Evolutionary conservation across 1,140 invertebrate species (phyloP).

Genomic region (Drosophila leontia): DNA sequence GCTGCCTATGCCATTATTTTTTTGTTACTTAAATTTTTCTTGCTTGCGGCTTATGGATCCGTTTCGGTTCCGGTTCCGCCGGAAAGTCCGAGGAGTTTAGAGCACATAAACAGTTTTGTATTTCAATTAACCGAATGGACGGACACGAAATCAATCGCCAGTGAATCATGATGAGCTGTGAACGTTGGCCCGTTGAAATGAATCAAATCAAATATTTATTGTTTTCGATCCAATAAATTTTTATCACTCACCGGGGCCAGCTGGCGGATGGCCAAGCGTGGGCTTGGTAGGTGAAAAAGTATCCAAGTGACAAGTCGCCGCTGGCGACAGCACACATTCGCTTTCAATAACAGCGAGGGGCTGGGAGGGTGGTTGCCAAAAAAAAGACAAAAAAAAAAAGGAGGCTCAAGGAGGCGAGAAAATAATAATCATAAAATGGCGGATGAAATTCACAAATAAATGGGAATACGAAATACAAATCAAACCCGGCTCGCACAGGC

Average conservation of each 20-base stretch:
- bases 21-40: conserved; percentile 20
- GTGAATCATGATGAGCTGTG: conserved; percentile 60
- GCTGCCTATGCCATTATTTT: not conserved
- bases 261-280: conserved; percentile 30
- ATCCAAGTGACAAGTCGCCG: conserved; percentile 32
- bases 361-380: not conserved
- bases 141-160: conserved; percentile 66
- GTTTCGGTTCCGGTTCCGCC: conserved; percentile 3
- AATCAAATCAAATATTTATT: conserved; percentile 84
- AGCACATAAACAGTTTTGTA: conserved; percentile 50
- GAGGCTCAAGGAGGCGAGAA: conserved; percentile 21
- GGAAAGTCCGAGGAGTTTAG: conserved; percentile 3
- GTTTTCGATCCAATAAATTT: conserved; percentile 83
- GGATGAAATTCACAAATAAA: conserved; percentile 62
- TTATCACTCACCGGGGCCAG: conserved; percentile 71
- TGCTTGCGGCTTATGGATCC: conserved; percentile 7
- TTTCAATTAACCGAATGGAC: conserved; percentile 73
- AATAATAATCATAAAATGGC: conserved; percentile 67
- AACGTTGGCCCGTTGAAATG: conserved; percentile 58
- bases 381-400: not conserved
- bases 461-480: conserved; percentile 56
- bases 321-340: conserved; percentile 48
- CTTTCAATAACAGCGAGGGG: conserved; percentile 55
- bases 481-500: conserved; percentile 30
- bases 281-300: conserved; percentile 54